Percentiles rank a stretch among this genome's conserved stretches.
Conservation (phyloP, 2,888 invertebrate genomes). For the Apamea anceps region DNA sequence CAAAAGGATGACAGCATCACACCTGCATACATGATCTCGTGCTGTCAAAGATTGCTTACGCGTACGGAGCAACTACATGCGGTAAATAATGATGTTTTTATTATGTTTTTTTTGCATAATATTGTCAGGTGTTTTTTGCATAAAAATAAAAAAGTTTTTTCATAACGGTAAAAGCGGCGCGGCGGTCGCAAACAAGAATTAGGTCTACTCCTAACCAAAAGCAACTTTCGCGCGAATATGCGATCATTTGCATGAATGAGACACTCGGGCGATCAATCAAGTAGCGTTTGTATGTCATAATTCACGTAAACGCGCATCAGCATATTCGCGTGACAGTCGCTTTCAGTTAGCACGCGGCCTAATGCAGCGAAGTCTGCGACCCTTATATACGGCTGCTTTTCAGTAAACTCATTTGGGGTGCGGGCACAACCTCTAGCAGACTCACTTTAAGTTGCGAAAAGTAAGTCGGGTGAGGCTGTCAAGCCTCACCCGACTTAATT, state of each 20-base stretch:
- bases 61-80: conserved; percentile 79
- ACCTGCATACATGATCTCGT: conserved; percentile 96
- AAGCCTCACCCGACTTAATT: too few relatives aligned
- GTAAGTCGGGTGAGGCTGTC: too few relatives aligned
- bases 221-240: neutral
- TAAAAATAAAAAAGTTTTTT: neutral
- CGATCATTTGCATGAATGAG: neutral
- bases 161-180: neutral
- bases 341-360: neutral
- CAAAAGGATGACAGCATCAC: conserved; percentile 97
- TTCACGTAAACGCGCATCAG: neutral
- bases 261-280: neutral
- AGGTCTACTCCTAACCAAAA: neutral
- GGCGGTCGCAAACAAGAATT: neutral
- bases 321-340: neutral
- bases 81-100: conserved; percentile 69
- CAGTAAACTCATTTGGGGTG: neutral
- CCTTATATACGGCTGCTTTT: neutral
- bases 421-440: neutral
- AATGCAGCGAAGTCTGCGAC: neutral
- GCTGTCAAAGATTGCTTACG: conserved; percentile 93
- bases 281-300: neutral
- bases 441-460: neutral
- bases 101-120: neutral
- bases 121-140: neutral